Conservation (phyloP, 2,888 invertebrate species). For the Bellardia pandia region DNA sequence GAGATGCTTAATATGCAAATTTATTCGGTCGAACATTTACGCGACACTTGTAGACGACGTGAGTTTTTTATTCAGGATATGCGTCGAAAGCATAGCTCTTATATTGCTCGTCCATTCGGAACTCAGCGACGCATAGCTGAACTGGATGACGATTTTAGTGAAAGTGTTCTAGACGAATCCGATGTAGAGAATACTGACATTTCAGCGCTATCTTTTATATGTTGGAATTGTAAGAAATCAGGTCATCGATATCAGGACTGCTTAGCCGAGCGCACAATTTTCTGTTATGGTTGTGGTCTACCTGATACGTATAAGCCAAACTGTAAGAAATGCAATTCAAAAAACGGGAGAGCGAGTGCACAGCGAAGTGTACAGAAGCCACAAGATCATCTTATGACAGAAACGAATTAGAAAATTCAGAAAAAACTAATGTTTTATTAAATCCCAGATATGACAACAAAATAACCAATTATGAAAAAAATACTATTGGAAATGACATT, state of each 20-base stretch:
- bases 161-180: background rate
- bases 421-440: no score
- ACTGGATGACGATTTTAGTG: background rate
- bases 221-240: conserved; percentile 42
- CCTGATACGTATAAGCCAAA: conserved; percentile 17
- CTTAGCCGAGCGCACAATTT: background rate
- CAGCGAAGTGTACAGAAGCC: background rate
- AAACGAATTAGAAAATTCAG: background rate
- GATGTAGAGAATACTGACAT: background rate
- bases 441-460: no score
- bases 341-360: conserved; percentile 4
- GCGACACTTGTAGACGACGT: conserved; percentile 27
- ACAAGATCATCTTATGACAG: background rate
- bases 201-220: background rate
- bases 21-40: conserved; percentile 5
- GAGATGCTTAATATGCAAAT: background rate
- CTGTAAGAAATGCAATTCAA: conserved; percentile 28
- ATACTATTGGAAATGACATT: no score
- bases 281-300: conserved; percentile 29
- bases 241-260: conserved; percentile 38
- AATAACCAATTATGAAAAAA: no score
- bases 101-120: background rate
- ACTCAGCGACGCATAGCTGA: background rate
- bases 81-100: background rate
- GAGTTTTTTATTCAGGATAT: conserved; percentile 47